A percentile compares a stretch with the other conserved stretches of the same genome.
These are phyloP conservation scores for Papilio polyxenes DNA, from an alignment of 1,140 invertebrate species.

Conservation along the genomic window DNA sequence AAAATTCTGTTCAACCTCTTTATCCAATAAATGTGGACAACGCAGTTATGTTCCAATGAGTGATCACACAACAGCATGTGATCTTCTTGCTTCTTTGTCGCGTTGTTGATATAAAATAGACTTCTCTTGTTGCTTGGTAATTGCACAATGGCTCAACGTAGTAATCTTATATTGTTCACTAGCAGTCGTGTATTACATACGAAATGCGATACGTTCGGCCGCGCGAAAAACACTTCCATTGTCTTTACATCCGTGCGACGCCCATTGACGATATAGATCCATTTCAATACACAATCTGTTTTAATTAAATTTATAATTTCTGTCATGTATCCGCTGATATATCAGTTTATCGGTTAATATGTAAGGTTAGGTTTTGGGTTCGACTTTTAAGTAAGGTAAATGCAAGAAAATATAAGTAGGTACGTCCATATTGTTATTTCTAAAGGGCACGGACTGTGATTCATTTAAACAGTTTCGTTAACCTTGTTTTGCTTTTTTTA, in stretches of 20 bases:
- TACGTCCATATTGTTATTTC: too few species aligned
- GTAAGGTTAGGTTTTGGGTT: background rate
- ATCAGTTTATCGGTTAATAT: background rate
- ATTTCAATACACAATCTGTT: conserved; percentile 6
- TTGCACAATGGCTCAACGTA: background rate
- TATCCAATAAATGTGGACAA: too few species aligned
- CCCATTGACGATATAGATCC: background rate
- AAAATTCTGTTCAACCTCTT: too few species aligned
- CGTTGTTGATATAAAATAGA: too few species aligned
- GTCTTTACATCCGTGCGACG: conserved; percentile 16
- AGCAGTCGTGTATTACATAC: background rate
- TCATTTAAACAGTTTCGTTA: too few species aligned
- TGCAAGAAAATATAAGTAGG: too few species aligned
- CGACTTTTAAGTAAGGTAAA: background rate
- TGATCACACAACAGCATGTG: too few species aligned
- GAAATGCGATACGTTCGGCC: conserved; percentile 3
- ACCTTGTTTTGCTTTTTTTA: too few species aligned
- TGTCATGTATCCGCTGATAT: background rate
- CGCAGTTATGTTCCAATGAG: too few species aligned
- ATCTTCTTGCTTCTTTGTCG: too few species aligned
- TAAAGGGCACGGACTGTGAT: too few species aligned
- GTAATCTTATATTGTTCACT: background rate
- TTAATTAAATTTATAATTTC: background rate
- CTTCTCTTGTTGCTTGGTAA: too few species aligned
- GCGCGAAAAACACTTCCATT: conserved; percentile 1